These are phyloP conservation scores for Styela plicata DNA, from an alignment of 23 tunicate genomes.

Conservation along the genomic window DNA sequence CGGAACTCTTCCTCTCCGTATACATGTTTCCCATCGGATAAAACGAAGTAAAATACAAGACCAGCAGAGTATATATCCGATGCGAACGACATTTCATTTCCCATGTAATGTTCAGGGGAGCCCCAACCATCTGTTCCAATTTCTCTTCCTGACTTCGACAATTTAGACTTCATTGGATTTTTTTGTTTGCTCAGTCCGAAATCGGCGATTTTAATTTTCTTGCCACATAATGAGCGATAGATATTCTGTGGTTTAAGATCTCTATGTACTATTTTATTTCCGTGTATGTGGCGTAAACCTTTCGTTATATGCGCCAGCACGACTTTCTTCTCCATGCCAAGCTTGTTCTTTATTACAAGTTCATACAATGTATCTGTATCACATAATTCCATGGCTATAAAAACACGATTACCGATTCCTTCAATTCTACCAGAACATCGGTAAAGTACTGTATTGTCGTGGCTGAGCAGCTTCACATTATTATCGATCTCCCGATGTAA, in stretches of 20 bases:
- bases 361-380: background rate
- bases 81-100: background rate
- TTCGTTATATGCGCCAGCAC: background rate
- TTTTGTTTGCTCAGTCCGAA: background rate
- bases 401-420: background rate
- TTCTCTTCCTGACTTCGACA: background rate
- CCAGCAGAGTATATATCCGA: conserved; percentile 16
- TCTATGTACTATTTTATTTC: background rate
- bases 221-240: background rate
- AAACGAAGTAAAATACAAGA: background rate
- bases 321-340: background rate
- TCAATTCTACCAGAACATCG: background rate
- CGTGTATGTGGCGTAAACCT: background rate
- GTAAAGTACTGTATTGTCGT: background rate
- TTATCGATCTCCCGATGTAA: background rate
- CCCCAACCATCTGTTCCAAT: conserved; percentile 21
- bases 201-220: background rate
- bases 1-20: background rate
- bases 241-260: conserved; percentile 12
- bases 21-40: conserved; percentile 5
- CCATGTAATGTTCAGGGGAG: conserved; percentile 5
- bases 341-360: background rate
- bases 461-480: background rate
- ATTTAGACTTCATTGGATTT: background rate
- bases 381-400: background rate